Conservation (phyloP, 64 coral and sea anemone genomes). For the Montipora efflorescens region DNA sequence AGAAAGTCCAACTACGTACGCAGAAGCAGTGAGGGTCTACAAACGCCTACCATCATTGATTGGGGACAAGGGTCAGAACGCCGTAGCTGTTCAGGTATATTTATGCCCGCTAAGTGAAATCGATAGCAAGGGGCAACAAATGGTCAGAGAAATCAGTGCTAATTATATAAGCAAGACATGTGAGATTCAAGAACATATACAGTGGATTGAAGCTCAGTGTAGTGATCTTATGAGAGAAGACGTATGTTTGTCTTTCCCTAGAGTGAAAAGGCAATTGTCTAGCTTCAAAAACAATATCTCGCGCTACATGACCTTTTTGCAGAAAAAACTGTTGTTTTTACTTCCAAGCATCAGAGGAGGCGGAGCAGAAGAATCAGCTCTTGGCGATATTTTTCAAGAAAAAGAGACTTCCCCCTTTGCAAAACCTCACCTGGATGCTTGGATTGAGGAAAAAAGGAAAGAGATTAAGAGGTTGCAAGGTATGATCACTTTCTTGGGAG, state of each 20-base stretch:
- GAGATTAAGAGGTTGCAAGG: constrained; percentile 47
- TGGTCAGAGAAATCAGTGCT: constrained; percentile 55
- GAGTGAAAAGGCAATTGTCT: constrained; percentile 2
- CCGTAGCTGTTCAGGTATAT: constrained; percentile 40
- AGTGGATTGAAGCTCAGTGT: background rate
- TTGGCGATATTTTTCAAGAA: constrained; percentile 20
- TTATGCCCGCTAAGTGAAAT: constrained; percentile 59
- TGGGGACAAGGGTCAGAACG: constrained; percentile 53
- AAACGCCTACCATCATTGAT: constrained; percentile 49
- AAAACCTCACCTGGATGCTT: background rate
- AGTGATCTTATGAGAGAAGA: constrained; percentile 39
- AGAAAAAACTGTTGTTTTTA: constrained; percentile 8
- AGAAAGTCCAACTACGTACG: constrained; percentile 47
- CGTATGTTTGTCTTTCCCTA: constrained; percentile 7
- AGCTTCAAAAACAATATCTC: background rate
- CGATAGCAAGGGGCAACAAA: constrained; percentile 8
- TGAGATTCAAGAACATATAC: constrained; percentile 27
- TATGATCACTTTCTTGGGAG: background rate
- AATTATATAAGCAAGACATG: constrained; percentile 25
- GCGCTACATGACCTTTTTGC: constrained; percentile 14
- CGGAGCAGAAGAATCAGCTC: constrained; percentile 20
- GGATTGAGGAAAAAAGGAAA: constrained; percentile 34
- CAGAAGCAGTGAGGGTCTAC: constrained; percentile 56
- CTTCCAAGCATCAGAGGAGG: constrained; percentile 56
- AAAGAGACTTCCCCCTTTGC: constrained; percentile 60